Conservation (phyloP, 2,888 invertebrate genomes). For the Cloeon dipterum region DNA sequence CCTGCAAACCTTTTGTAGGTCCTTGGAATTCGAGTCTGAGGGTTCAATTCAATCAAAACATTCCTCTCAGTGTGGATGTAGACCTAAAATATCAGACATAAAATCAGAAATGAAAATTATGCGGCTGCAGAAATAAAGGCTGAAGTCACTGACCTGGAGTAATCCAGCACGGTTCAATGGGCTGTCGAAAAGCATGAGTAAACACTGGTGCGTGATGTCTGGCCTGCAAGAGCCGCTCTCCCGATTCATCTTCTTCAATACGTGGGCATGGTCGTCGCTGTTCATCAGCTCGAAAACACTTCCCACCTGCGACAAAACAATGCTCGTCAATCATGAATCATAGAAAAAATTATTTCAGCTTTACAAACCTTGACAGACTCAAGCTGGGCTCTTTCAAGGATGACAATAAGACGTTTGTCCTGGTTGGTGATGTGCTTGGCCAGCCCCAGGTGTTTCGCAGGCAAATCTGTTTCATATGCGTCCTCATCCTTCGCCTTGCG, state of each 20-base stretch:
- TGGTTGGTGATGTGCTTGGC: constrained; percentile 58
- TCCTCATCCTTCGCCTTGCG: constrained; percentile 32
- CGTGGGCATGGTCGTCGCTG: constrained; percentile 74
- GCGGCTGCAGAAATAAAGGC: no score
- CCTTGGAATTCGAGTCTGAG: constrained; percentile 88
- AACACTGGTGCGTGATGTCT: constrained; percentile 92
- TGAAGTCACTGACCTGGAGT: constrained; percentile 45
- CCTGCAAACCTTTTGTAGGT: constrained; percentile 95
- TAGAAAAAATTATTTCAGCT: neutral
- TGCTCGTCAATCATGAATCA: neutral
- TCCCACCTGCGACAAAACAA: constrained; percentile 38
- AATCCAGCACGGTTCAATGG: constrained; percentile 89
- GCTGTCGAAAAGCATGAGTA: constrained; percentile 93
- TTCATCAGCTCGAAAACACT: constrained; percentile 75
- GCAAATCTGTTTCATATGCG: constrained; percentile 52
- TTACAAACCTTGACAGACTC: constrained; percentile 77
- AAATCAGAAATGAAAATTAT: no score
- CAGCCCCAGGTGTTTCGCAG: constrained; percentile 46
- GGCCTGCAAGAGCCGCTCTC: constrained; percentile 80
- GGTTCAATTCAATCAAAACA: constrained; percentile 86
- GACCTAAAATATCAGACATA: no score
- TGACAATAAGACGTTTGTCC: constrained; percentile 76
- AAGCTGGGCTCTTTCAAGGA: constrained; percentile 82
- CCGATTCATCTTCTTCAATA: constrained; percentile 64
- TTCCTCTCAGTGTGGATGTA: constrained; percentile 80